Conservation (phyloP, 2,888 invertebrate genomes). For the Mesopsocus fuscifrons region DNA sequence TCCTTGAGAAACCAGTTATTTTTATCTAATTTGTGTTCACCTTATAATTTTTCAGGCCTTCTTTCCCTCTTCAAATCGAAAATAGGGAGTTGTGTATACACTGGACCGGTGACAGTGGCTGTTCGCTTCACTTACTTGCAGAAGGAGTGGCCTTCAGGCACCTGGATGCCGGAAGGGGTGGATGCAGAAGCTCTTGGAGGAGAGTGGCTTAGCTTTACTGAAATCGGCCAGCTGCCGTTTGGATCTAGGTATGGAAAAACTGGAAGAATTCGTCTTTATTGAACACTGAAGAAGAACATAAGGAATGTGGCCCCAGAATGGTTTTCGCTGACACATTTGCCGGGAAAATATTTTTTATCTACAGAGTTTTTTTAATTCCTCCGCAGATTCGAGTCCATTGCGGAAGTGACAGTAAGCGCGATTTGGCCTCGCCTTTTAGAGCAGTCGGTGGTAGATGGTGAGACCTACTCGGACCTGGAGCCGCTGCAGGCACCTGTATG, state of each 20-base stretch:
- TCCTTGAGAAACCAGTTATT: too few species aligned
- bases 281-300: too few species aligned
- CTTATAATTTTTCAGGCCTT: constrained; percentile 32
- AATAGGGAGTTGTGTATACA: constrained; percentile 32
- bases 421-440: constrained; percentile 78
- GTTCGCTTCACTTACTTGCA: constrained; percentile 32
- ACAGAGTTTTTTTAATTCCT: too few species aligned
- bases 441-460: constrained; percentile 71
- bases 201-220: constrained; percentile 31
- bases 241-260: constrained; percentile 52
- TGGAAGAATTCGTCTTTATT: too few species aligned
- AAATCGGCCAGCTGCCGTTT: constrained; percentile 50
- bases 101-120: constrained; percentile 32
- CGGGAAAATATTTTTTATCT: too few species aligned
- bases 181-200: constrained; percentile 34
- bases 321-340: too few species aligned
- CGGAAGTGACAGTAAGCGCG: constrained; percentile 53
- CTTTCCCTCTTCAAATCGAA: constrained; percentile 79
- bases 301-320: too few species aligned
- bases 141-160: constrained; percentile 36
- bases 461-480: constrained; percentile 72
- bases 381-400: constrained; percentile 16
- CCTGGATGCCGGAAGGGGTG: constrained; percentile 40
- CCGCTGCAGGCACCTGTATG: constrained; percentile 61
- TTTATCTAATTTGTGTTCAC: too few species aligned